These are phyloP conservation scores for Lynx canadensis DNA, from an alignment of 2,113 vertebrate genomes.

Conservation along the genomic window DNA sequence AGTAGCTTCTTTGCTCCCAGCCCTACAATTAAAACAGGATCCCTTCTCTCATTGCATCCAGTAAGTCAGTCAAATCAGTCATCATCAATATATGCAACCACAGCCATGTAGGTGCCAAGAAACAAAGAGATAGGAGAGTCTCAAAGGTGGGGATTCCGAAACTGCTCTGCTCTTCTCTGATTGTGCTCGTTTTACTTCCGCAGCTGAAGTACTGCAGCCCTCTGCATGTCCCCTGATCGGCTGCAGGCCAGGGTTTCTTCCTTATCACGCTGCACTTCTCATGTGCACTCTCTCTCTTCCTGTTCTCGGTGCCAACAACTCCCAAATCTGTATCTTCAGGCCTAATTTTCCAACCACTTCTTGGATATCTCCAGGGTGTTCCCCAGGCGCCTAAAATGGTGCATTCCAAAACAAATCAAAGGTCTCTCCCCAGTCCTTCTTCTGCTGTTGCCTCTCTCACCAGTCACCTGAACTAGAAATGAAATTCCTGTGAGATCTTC, in stretches of 20 bases:
- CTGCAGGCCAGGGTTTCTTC: not conserved
- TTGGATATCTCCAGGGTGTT: not conserved
- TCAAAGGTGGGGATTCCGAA: not conserved
- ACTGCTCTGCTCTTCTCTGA: not conserved
- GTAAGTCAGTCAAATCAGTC: not conserved
- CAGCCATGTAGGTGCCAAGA: not conserved
- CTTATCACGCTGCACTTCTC: not conserved
- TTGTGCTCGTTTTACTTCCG: not conserved
- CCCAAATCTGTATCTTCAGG: not conserved
- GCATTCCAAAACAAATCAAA: not conserved
- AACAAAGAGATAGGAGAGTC: not conserved
- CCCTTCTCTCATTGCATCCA: not conserved
- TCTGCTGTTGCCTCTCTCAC: not conserved
- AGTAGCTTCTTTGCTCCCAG: not conserved
- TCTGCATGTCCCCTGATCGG: not conserved
- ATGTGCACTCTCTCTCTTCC: not conserved
- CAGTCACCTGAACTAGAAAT: slow-evolving; percentile 5
- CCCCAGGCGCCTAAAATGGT: not conserved
- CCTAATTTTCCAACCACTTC: slow-evolving; percentile 6
- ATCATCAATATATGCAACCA: not conserved
- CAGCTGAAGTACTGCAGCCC: not conserved
- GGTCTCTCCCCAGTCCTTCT: not conserved
- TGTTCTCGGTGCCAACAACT: not conserved
- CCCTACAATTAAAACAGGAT: not conserved
- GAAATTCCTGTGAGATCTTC: not conserved